Base-by-base conservation (phyloP, 2,888 invertebrate genomes). In the Yponomeuta sedellus region DNA sequence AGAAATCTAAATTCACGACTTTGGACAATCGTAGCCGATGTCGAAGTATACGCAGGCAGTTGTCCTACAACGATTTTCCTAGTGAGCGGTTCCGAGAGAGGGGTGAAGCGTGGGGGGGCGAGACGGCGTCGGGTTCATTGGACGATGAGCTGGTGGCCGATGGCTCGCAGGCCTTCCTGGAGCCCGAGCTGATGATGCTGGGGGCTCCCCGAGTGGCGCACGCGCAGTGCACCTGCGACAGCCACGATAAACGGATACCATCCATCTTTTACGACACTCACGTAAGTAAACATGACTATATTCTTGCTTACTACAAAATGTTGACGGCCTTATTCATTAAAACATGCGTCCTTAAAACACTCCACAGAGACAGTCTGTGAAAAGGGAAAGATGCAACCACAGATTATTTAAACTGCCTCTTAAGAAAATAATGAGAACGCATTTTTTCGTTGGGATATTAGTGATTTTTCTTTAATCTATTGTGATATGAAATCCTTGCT, bases 31-130 rank as follows among this genome's bases (percentile, higher is more conserved):
- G 89, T 66, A 88, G 86, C 75, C 82, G 88, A 70, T 88, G 89
- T 81, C 83, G 84, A 71, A 85, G 85, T 76, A 88, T 91, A 74
- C 83, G 82, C 72, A 82, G 91, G 71, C 91, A 91, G 77, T 83
- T 91, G 87, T 92, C 92, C 66, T 91, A 86, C 76, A 91, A 88
- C 74, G 91, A 92, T 74, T 89, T 92, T 78, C 86, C 88, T 68
- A 88, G 81, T 72, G 91, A 91, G 70, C 78, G 89, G 68, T 85
- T 76, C 73, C 78, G 85, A 70, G 88, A 88, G 71, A 81, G 86
- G 72, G 72, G 81, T 68, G 88, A 85, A 71, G 74, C 79, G 64
- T 86, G 88, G 90, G 73, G 84, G 67, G 85, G 85, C 66, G 86
- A 83, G 71, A 79, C 77, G 69, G 77, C 81, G 68, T 78, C 78